These are phyloP conservation scores for Papilio elwesi DNA, from an alignment of 2,888 invertebrate genomes.

Conservation along the genomic window DNA sequence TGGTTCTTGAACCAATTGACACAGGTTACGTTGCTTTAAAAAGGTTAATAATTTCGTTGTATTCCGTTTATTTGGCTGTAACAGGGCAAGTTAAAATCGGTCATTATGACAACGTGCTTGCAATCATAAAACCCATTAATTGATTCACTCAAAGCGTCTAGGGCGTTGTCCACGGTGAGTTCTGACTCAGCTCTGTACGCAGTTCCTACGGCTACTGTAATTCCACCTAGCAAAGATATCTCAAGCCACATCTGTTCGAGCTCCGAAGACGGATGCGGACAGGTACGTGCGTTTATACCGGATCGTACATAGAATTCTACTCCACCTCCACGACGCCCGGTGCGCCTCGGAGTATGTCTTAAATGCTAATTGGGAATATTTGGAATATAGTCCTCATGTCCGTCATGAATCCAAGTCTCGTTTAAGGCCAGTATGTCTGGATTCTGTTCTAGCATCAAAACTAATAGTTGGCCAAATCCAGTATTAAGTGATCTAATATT, in stretches of 20 bases:
- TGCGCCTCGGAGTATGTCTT: constrained; percentile 14
- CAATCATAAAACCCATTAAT: not conserved
- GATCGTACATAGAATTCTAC: constrained; percentile 33
- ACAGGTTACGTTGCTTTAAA: too few species aligned
- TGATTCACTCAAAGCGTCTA: not conserved
- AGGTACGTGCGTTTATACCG: constrained; percentile 5
- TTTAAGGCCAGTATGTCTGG: constrained; percentile 37
- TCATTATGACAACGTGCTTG: constrained; percentile 1
- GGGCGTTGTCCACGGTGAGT: constrained; percentile 2
- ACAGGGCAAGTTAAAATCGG: not conserved
- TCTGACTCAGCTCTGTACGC: constrained; percentile 1
- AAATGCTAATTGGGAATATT: constrained; percentile 31
- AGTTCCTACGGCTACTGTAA: constrained; percentile 6
- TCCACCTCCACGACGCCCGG: constrained; percentile 23
- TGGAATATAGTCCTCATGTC: constrained; percentile 27
- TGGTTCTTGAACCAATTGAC: not conserved
- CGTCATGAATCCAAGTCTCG: constrained; percentile 35
- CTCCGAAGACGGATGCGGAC: not conserved
- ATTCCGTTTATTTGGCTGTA: not conserved
- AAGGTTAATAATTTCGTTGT: not conserved
- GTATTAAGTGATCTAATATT: constrained; percentile 37
- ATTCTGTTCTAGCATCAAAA: constrained; percentile 7
- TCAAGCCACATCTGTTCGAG: constrained; percentile 18
- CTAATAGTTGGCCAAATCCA: constrained; percentile 28
- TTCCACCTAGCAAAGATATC: constrained; percentile 3